Conservation (phyloP, 2,797 vertebrate species). For the Esox masquinongy region DNA sequence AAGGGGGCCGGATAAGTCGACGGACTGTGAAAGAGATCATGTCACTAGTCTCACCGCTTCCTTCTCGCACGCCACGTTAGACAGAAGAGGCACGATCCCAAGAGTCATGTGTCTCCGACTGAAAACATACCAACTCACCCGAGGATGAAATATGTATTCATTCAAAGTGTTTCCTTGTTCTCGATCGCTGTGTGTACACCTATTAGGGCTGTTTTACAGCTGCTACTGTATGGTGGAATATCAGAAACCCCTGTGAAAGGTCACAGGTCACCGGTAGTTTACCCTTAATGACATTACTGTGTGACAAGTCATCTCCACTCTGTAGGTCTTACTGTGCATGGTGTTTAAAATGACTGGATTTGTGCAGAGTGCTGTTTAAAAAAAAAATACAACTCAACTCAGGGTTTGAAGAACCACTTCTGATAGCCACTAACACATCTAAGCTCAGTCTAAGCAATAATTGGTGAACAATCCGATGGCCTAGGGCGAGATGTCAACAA, state of each 20-base stretch:
- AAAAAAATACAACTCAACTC: slow-evolving; percentile 60
- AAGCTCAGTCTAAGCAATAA: slow-evolving; percentile 68
- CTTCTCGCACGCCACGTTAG: slow-evolving; percentile 48
- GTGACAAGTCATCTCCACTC: slow-evolving; percentile 58
- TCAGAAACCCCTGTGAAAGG: slow-evolving; percentile 65
- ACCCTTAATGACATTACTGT: slow-evolving; percentile 70
- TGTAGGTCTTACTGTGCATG: slow-evolving; percentile 62
- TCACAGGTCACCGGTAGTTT: slow-evolving; percentile 58
- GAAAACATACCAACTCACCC: slow-evolving; percentile 45
- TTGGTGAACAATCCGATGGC: slow-evolving; percentile 58
- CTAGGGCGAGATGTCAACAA: slow-evolving; percentile 32
- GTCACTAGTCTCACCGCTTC: slow-evolving; percentile 53
- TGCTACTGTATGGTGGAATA: slow-evolving; percentile 70
- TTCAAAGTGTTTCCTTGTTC: slow-evolving; percentile 69
- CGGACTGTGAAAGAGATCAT: slow-evolving; percentile 68
- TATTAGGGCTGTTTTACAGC: slow-evolving; percentile 75
- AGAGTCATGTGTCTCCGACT: slow-evolving; percentile 33
- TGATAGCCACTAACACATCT: slow-evolving; percentile 65
- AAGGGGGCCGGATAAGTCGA: slow-evolving; percentile 57
- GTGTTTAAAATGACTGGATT: slow-evolving; percentile 72
- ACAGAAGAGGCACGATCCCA: slow-evolving; percentile 53
- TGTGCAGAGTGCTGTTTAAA: slow-evolving; percentile 65
- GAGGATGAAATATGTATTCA: slow-evolving; percentile 47
- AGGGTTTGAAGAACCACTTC: slow-evolving; percentile 75
- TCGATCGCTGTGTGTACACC: slow-evolving; percentile 75